phyloP scores from a whole-genome alignment of 2,797 vertebrate species.

The Botia almorhae region DNA sequence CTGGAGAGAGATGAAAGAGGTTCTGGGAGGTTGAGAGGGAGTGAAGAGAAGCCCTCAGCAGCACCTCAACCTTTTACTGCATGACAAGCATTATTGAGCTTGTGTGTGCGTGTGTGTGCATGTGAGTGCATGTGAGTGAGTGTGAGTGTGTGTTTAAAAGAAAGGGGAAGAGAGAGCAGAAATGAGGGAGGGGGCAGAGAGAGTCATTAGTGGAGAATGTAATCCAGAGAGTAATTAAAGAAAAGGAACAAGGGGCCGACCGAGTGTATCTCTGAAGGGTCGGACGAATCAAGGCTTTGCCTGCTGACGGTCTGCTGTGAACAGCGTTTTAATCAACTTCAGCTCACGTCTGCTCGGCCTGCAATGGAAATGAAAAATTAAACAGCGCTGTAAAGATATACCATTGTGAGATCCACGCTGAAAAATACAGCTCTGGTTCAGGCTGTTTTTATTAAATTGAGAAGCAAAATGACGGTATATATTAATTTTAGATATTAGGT shows the following conservation, averaged over 20 bases:
- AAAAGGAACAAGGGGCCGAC: conserved; percentile 54
- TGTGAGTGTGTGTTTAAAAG: conserved; percentile 24
- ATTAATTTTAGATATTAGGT: neutral
- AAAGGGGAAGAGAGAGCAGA: conserved; percentile 31
- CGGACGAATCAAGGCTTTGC: conserved; percentile 65
- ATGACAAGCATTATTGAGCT: neutral
- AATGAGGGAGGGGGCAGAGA: conserved; percentile 34
- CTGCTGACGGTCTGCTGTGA: conserved; percentile 65
- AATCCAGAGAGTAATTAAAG: conserved; percentile 74
- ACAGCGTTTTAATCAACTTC: conserved; percentile 70
- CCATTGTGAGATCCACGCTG: neutral
- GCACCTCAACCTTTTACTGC: conserved; percentile 53
- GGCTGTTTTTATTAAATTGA: no score
- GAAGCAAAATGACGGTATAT: neutral
- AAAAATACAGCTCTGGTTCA: neutral
- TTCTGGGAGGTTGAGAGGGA: conserved; percentile 10
- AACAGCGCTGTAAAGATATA: neutral
- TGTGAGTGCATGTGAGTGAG: no score
- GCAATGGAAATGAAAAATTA: conserved; percentile 1
- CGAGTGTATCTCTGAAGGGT: conserved; percentile 52
- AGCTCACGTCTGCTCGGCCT: conserved; percentile 8
- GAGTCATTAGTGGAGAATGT: conserved; percentile 61
- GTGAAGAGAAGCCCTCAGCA: conserved; percentile 41
- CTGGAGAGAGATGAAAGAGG: conserved; percentile 40
- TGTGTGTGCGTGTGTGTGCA: neutral